A percentile compares a stretch with the other conserved stretches of the same genome.
Conservation (phyloP, 1,140 invertebrate genomes). For the Conus betulinus region DNA sequence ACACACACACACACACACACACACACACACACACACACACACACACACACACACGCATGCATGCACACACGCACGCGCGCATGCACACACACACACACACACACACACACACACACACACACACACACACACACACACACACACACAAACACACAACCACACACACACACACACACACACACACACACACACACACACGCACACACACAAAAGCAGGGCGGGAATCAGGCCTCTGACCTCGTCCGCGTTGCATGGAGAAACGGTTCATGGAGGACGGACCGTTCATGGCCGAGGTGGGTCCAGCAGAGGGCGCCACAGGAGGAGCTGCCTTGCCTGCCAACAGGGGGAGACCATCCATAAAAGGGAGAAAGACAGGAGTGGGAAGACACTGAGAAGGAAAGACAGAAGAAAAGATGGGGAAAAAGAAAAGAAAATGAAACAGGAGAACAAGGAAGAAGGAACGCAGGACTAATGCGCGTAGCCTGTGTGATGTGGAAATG, state of each 20-base stretch:
- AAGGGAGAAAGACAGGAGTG: no score
- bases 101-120: no score
- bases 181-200: not conserved
- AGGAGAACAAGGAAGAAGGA: no score
- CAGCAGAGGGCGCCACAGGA: conserved; percentile 2
- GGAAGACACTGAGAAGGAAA: no score
- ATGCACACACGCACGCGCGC: no score
- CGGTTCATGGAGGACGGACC: conserved; percentile 50
- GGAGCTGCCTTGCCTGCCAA: not conserved
- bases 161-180: not conserved
- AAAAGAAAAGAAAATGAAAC: no score
- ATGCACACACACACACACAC: no score
- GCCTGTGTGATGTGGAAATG: no score
- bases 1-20: not conserved
- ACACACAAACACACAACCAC: not conserved
- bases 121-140: no score
- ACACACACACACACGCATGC: no score
- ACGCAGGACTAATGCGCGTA: no score
- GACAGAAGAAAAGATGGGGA: no score
- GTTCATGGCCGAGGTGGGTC: conserved; percentile 8
- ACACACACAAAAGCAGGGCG: not conserved
- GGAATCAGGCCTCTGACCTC: conserved; percentile 41
- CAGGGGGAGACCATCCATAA: not conserved
- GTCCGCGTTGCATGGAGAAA: conserved; percentile 48
- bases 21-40: not conserved